Base-by-base conservation (phyloP, 2,888 invertebrate species). In the Drosophila siamana region DNA sequence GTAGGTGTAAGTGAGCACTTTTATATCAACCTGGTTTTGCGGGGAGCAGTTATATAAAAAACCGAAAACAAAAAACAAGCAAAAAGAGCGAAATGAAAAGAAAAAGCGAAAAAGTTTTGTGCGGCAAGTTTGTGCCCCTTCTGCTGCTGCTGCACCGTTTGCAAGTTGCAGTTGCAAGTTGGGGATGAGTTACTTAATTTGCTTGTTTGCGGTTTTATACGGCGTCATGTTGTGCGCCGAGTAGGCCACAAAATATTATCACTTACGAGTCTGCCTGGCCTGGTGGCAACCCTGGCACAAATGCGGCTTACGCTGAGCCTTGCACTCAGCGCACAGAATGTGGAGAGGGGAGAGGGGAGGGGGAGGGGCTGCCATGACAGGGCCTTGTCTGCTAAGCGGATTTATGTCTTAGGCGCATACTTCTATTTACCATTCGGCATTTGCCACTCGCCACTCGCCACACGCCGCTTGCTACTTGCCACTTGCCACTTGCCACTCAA, bases 131-230 rank as follows among this genome's bases (percentile, higher is more conserved):
- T 68, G 52, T 44, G 62, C 57, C 64, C 44, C 38, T 38, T 15
- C 28, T 24, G 46, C 41, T 75, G 4, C 4, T 33, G 30, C 5
- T 11, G 30, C 51, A 59, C 28, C 50, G 50, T 43, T 55, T 26
- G 47, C 50, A 48, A 57, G 19, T 54, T 41, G 57, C 24, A 13
- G 44, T 26, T 26, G 24, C 40, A 60, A 66, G 63, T 62, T 13
- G 8, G 11, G 60, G 51, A 69, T 62, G 68, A 83, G 77, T 83
- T 80, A 67, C 74, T 83, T 80, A 83, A 80, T 80, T 83, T 80
- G 80, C 80, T 70, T 77, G 66, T 69, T 56, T 70, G 76, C 61
- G 74, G 78, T 69, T 60, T 69, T 65, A 50, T 54, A 28, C 60
- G 51, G 48, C 41, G 5, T 40, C 54, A 19, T 26, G 38, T 22